Evolutionary conservation across 2,113 vertebrate genomes (phyloP), one percentile per base, ranked within the genome.

Genomic region (Polypterus senegalus): DNA sequence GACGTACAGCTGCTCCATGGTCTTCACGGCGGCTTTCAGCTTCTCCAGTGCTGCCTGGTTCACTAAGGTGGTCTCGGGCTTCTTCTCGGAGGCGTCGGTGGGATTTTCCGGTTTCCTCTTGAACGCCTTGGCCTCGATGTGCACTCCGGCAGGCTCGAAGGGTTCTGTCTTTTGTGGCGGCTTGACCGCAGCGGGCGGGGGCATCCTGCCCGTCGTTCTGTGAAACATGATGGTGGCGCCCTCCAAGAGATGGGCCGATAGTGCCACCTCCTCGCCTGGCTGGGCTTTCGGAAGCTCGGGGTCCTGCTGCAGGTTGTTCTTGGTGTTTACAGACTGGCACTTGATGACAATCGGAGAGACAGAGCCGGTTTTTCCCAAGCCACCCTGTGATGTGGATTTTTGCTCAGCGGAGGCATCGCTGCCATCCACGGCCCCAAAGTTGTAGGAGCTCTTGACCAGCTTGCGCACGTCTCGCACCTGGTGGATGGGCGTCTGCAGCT

Each of bases 381-480:
- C 60, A n/a, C 72, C 66, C 62, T 83, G 83, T 69, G 83, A 90
- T 49, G 72, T 73, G 47, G 72, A n/a, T 47, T 83, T 90, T 47
- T 82, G 78, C 52, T 91, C 91, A 0, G 70, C 2, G 4, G 76
- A 7, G 4, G 77, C 80, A 63, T 91, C 89, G 61, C 85, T 85
- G 67, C 76, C 83, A 4, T 97, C 93, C 47, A 86, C 76, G 27
- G 91, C 88, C 47, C 91, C 87, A 58, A 83, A 86, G 69, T 87
- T 81, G 72, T 94, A 92, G 0, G 87, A 88, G 52, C 91, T 92
- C 69, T 97, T 98, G 47, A 98, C 91, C 27, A 98, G 64, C 63
- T 98, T 97, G 9, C 96, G 79, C 65, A 98, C 94, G 56, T 98
- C 96, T 10, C 92, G 80, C 56, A 98, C 96, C 67, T 96, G 94